Percentiles rank a stretch among this genome's conserved stretches.
phyloP scores from a whole-genome alignment of 2,113 vertebrate genomes.

The Trogon surrucura region DNA sequence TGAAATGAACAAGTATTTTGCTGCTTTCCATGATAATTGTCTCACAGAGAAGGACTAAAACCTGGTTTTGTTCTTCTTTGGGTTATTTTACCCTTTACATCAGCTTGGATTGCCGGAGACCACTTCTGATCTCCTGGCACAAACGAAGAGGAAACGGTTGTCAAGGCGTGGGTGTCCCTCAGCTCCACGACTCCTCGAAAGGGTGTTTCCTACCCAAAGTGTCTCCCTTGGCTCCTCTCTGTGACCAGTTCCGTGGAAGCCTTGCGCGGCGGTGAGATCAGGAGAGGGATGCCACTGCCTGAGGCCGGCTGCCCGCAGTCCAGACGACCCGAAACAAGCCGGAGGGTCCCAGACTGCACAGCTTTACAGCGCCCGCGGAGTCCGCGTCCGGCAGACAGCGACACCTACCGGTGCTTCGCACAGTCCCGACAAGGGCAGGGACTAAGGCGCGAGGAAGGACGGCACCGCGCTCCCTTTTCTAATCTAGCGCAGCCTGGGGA shows the following conservation, averaged over 20 bases:
- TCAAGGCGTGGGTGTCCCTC: neutral
- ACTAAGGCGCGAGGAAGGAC: neutral
- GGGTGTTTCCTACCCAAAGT: neutral
- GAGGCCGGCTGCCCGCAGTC: neutral
- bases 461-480: neutral
- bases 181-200: neutral
- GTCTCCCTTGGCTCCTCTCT: neutral
- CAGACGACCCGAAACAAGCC: neutral
- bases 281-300: neutral
- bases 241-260: neutral
- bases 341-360: neutral
- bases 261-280: neutral
- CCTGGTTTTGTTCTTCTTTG: neutral
- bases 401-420: slow-evolving; percentile 67
- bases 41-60: neutral
- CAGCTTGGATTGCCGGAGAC: neutral
- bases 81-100: neutral
- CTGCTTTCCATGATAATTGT: neutral
- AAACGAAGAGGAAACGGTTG: neutral
- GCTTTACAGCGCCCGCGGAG: neutral
- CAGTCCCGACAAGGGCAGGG: neutral
- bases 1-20: neutral
- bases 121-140: neutral
- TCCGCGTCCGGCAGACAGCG: slow-evolving; percentile 47
- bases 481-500: neutral